A percentile compares a stretch with the other conserved stretches of the same genome.
Conservation (phyloP, 2,888 invertebrate genomes). For the Physocephala rufipes region DNA sequence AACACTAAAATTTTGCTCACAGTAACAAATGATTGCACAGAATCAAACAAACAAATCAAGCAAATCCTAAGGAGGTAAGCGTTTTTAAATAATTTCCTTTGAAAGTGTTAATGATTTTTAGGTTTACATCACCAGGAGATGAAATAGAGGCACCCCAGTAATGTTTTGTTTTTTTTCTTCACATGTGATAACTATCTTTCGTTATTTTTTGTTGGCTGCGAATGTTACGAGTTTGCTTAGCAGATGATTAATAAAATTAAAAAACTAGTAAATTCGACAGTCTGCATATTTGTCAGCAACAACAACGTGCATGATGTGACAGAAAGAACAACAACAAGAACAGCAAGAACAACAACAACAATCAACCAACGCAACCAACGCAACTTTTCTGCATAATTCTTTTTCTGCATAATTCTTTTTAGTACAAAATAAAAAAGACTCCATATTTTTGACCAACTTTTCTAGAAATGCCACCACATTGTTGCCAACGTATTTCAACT, state of each 20-base stretch:
- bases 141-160: not conserved
- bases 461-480: too few species aligned
- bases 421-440: too few species aligned
- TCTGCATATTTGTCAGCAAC: not conserved
- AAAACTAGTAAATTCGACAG: not conserved
- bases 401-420: too few species aligned
- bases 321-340: not conserved
- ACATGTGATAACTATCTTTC: not conserved
- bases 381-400: too few species aligned
- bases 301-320: not conserved
- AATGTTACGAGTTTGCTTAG: not conserved
- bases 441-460: too few species aligned
- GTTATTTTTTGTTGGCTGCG: not conserved
- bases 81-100: not conserved
- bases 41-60: too few species aligned
- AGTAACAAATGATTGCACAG: too few species aligned
- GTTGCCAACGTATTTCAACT: too few species aligned
- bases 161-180: not conserved
- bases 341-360: not conserved
- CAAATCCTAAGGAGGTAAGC: too few species aligned
- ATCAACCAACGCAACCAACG: too few species aligned
- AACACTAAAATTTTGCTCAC: too few species aligned
- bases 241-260: slow-evolving; percentile 1
- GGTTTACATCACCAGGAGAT: not conserved
- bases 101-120: not conserved